phyloP scores from a whole-genome alignment of 1,140 invertebrate genomes.

The Drosophila kikkawai region DNA sequence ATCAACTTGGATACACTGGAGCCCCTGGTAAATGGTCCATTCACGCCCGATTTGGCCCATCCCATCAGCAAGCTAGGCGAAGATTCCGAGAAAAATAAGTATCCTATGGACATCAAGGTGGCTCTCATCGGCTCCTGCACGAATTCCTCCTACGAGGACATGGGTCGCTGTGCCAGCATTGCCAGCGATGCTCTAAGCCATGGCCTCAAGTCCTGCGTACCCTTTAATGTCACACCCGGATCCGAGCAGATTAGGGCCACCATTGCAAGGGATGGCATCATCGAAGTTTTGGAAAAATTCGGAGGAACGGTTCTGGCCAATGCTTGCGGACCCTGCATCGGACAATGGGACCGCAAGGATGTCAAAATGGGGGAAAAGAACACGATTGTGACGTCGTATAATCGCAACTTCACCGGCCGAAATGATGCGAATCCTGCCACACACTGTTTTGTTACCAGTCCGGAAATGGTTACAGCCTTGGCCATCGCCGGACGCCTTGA shows the following conservation, averaged over 20 bases:
- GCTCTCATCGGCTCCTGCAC: constrained; percentile 99
- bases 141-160: constrained; percentile 99
- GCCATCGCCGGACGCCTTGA: constrained; percentile 96
- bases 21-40: constrained; percentile 99
- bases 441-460: constrained; percentile 99
- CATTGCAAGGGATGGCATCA: constrained; percentile 98
- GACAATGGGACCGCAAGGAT: constrained; percentile 99
- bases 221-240: constrained; percentile 99
- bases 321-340: constrained; percentile 99
- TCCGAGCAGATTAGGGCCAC: constrained; percentile 99
- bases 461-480: constrained; percentile 98
- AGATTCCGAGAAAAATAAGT: constrained; percentile 95
- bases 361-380: constrained; percentile 99
- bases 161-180: constrained; percentile 98
- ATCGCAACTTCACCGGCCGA: constrained; percentile 98
- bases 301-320: constrained; percentile 95
- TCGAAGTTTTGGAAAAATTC: constrained; percentile 88
- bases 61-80: constrained; percentile 96
- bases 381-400: constrained; percentile 99
- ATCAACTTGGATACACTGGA: constrained; percentile 93
- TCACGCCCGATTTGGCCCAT: constrained; percentile 99
- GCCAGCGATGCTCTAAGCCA: constrained; percentile 95
- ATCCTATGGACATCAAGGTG: constrained; percentile 98
- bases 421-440: constrained; percentile 99
- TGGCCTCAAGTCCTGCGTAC: constrained; percentile 96